Conservation (phyloP, 2,888 invertebrate species). For the Anodontia alba region DNA sequence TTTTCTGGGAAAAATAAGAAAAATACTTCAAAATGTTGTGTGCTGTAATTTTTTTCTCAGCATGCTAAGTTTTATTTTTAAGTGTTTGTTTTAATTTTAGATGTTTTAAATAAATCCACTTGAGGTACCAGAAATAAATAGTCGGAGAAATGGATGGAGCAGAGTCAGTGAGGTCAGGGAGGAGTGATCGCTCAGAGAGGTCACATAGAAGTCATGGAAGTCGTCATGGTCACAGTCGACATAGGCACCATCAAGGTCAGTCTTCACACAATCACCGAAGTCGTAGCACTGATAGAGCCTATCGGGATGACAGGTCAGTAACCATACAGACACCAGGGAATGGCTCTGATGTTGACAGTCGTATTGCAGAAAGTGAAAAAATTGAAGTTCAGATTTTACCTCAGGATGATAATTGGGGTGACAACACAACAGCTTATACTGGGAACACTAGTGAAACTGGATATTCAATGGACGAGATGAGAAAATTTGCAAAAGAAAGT, state of each 20-base stretch:
- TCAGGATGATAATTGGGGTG: slow-evolving; percentile 99
- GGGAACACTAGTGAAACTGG: slow-evolving; percentile 98
- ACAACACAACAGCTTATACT: slow-evolving; percentile 98
- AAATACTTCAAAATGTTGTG: too few species aligned
- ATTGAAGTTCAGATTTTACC: slow-evolving; percentile 98
- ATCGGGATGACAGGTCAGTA: slow-evolving; percentile 78
- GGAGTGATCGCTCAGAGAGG: slow-evolving; percentile 93
- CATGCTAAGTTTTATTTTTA: too few species aligned
- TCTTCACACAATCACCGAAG: slow-evolving; percentile 55
- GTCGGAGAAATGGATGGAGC: slow-evolving; percentile 88
- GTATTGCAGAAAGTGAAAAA: slow-evolving; percentile 76
- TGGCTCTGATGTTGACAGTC: slow-evolving; percentile 71
- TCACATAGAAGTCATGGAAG: slow-evolving; percentile 84
- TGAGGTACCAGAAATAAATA: neutral
- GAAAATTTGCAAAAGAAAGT: slow-evolving; percentile 81
- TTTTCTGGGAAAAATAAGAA: too few species aligned
- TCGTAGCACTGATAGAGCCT: slow-evolving; percentile 66
- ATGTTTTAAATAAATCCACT: too few species aligned
- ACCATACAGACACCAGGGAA: slow-evolving; percentile 79
- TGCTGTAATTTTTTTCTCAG: too few species aligned
- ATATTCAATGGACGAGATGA: slow-evolving; percentile 94
- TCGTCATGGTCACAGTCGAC: slow-evolving; percentile 66
- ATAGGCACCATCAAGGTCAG: slow-evolving; percentile 65
- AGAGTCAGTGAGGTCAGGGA: slow-evolving; percentile 94
- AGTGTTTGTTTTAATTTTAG: too few species aligned